Evolutionary conservation across 2,888 invertebrate species (phyloP).

Genomic region (Linyphia triangularis): DNA sequence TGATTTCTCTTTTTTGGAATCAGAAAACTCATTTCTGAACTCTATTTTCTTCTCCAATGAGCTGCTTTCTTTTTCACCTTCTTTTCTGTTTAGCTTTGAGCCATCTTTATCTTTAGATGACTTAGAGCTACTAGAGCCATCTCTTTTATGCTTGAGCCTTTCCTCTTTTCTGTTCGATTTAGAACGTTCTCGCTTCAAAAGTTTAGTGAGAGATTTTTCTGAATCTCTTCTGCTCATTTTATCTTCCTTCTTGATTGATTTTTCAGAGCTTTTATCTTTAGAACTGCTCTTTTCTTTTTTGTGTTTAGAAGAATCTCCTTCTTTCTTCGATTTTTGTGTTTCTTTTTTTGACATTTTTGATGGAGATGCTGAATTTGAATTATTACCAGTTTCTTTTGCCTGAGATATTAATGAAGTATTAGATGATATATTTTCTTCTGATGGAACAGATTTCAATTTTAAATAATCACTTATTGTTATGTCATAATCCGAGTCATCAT

Average conservation of each 20-base stretch:
- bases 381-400: not conserved
- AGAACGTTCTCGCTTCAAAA: conserved; percentile 56
- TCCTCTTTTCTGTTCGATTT: conserved; percentile 60
- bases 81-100: conserved; percentile 60
- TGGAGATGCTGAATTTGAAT: not conserved
- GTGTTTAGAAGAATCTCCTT: conserved; percentile 58
- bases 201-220: conserved; percentile 59
- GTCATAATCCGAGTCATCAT: conserved; percentile 66
- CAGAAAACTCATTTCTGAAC: conserved; percentile 22
- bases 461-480: conserved; percentile 47
- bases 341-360: conserved; percentile 49
- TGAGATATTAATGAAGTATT: not conserved
- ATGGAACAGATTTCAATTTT: conserved; percentile 33
- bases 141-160: conserved; percentile 60
- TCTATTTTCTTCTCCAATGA: conserved; percentile 39
- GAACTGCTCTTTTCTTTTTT: conserved; percentile 62
- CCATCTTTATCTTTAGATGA: conserved; percentile 64
- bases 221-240: conserved; percentile 61
- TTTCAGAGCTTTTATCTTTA: conserved; percentile 54
- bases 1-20: conserved; percentile 60
- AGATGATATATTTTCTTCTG: not conserved
- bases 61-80: conserved; percentile 39
- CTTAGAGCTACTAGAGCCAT: conserved; percentile 64
- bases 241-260: conserved; percentile 41
- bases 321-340: conserved; percentile 47